Evolutionary conservation across 1,140 invertebrate species (phyloP), one percentile per base, ranked within the genome.

Genomic region (Pachyrhynchus sulphureomaculatus): DNA sequence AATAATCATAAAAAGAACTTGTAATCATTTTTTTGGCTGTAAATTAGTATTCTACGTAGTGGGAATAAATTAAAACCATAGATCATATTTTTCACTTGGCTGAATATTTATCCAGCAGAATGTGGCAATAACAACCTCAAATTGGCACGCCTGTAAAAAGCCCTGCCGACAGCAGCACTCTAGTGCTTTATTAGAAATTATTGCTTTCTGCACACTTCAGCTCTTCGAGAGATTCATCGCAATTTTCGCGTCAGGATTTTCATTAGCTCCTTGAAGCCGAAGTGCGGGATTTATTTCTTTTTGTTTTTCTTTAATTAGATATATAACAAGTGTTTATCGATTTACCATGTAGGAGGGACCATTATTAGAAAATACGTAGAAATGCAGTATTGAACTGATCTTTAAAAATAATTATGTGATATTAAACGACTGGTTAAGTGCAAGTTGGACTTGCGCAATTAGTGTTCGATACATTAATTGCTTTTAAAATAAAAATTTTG

Each of bases 151-250:
- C 18, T 18, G 32, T 23, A 47, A 57, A 57, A 57, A 57, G 44
- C 53, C 37, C 18, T 29, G 44, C 24, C 54, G 32, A 23, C 42
- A 29, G 18, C 29, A 36, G 18, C 29, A 36, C 54, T 34, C 54
- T 37, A 29, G 26, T 39, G 54, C 42, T 57, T 57, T 57, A 57
- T 57, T 57, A 57, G 54, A 57, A 57, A 57, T 57, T 57, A 57
- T 57, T 36, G 54, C 54, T 57, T 47, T 57, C 34, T 37, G 32
- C 33, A 47, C 53, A 55, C 53, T 55, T 55, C 53, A 44, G 53
- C 53, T 55, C 39, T 55, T 42, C 53, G 37, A 44, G 41, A 55
- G 53, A 55, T 55, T 55, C 53, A 49, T 49, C 17, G 47, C 47
- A 49, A 55, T 55, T 55, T 36, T 41, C 53, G 47, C 53, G 41